Conservation (phyloP, 1,140 invertebrate genomes). For the Drosophila baimaii region DNA sequence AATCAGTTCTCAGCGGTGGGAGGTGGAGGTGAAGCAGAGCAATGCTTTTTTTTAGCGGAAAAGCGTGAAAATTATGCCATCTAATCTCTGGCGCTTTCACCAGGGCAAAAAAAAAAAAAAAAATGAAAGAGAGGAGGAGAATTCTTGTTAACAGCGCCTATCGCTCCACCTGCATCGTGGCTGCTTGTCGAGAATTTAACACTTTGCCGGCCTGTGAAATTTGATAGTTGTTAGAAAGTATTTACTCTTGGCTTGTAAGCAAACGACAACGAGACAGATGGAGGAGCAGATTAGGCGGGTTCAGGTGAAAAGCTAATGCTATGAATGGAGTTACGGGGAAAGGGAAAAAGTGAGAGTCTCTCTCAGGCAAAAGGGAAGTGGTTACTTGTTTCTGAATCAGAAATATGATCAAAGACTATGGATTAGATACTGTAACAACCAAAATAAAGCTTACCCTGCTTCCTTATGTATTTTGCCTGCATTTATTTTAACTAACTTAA, state of each 20-base stretch:
- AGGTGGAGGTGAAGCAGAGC: background rate
- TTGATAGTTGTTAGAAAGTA: conserved; percentile 77
- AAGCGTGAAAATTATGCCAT: conserved; percentile 81
- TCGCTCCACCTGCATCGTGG: conserved; percentile 71
- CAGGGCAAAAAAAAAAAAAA: conserved; percentile 6
- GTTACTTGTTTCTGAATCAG: background rate
- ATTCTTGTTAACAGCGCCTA: conserved; percentile 71
- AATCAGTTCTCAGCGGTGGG: conserved; percentile 69
- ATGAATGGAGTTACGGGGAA: conserved; percentile 19
- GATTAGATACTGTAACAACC: background rate
- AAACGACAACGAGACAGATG: conserved; percentile 20
- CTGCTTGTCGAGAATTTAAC: conserved; percentile 70
- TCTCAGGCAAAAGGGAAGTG: background rate
- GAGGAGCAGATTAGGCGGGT: conserved; percentile 24
- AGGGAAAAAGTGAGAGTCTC: conserved; percentile 13
- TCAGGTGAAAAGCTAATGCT: conserved; percentile 24
- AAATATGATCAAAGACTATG: background rate
- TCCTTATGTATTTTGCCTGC: background rate
- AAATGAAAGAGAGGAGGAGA: conserved; percentile 19
- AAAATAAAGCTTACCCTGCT: background rate
- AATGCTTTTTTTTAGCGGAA: conserved; percentile 59
- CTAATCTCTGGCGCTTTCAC: conserved; percentile 72
- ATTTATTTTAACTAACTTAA: background rate
- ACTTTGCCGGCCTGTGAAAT: conserved; percentile 64
- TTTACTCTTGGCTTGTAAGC: conserved; percentile 35